Base-by-base conservation (phyloP, 2,888 invertebrate species). In the Leptogaster cylindrica region DNA sequence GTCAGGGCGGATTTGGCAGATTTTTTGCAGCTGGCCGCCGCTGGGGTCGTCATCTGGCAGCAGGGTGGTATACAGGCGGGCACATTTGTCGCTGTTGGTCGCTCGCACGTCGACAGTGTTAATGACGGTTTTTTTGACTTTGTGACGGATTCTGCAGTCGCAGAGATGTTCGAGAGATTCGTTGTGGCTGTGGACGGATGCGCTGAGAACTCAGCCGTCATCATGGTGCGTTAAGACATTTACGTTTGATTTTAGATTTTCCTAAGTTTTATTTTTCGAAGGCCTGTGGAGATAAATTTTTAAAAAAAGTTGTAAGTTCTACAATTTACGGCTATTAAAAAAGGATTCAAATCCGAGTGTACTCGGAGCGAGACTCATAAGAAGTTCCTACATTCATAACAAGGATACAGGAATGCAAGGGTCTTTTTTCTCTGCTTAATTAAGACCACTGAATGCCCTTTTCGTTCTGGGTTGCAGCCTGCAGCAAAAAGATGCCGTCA, bases 161-260 rank as follows among this genome's bases (percentile, higher is more conserved):
- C 70, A 39, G 58, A 66, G n/a, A 67, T 64, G 39, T 68, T 44
- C 39, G 71, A 64, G 52, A 25, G 66, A 48, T 48, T 52, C 72
- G 55, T 70, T 73, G 75, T 74, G 71, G 78, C 77, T 75, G 77
- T 74, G 73, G 77, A 77, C 73, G 78, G 78, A 77, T 78, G 78
- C 71, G 79, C 76, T 68, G 79, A 78, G 70, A 76, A 78, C 73
- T 75, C 75, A 63, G 72, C 73, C 61, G 77, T 74, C 78, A 78
- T 78, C 64, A 71, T 71, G 70, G 66, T 67, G 33, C 36, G 55
- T 52, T 71, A 64, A 31, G 52, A 33, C 31, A 50, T 51, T 18
- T 50, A 58, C 58, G 25, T 39, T 25, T 14, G 20, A 23, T 25
- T 39, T 20, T n/a, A n/a, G n/a, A 12, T 58, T 36, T 39, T 12